These are phyloP conservation scores for Staurois parvus DNA, from an alignment of 2,797 vertebrate species.

Conservation along the genomic window DNA sequence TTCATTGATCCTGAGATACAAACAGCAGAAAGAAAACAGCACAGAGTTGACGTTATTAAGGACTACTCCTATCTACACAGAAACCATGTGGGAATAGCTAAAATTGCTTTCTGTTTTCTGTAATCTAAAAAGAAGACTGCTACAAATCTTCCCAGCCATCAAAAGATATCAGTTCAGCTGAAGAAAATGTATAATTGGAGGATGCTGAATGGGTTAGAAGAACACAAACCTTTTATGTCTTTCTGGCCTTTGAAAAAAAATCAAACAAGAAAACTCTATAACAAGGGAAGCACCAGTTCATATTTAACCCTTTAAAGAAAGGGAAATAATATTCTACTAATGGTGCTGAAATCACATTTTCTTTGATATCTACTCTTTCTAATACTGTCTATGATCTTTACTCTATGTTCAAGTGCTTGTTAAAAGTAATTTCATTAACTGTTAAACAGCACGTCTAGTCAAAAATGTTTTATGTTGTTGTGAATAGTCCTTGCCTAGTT, in stretches of 20 bases:
- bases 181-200: constrained; percentile 66
- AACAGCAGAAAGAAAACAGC: constrained; percentile 64
- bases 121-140: constrained; percentile 60
- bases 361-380: too few relatives aligned
- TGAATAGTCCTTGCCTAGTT: too few relatives aligned
- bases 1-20: constrained; percentile 90
- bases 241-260: constrained; percentile 34
- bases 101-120: constrained; percentile 64
- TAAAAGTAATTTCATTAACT: too few relatives aligned
- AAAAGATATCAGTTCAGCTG: constrained; percentile 64
- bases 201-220: constrained; percentile 6
- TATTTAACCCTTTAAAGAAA: background rate
- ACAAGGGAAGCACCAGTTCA: background rate
- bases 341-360: background rate
- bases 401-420: too few relatives aligned
- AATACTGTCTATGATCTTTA: too few relatives aligned
- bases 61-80: constrained; percentile 60
- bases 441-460: too few relatives aligned
- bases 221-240: constrained; percentile 45
- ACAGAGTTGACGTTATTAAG: constrained; percentile 69
- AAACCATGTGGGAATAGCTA: constrained; percentile 67
- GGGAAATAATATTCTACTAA: background rate
- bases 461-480: too few relatives aligned
- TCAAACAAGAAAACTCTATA: constrained; percentile 3
- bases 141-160: constrained; percentile 69